phyloP scores from a whole-genome alignment of 2,797 vertebrate genomes.

The Paedocypris micromegethes region DNA sequence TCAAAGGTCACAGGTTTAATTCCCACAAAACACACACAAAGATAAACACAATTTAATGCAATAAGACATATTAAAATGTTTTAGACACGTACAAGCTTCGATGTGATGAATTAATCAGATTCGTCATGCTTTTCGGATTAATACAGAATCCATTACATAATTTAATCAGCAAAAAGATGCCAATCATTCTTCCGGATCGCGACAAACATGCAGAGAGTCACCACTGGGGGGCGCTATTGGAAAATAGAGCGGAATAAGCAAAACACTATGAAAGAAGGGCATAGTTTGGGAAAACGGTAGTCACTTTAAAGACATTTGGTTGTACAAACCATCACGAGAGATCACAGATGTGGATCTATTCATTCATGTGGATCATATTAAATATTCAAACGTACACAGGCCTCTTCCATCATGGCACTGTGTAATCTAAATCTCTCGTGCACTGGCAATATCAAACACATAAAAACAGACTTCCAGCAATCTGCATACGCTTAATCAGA shows the following conservation, averaged over 20 bases:
- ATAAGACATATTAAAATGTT: neutral
- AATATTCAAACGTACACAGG: conserved; percentile 55
- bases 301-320: conserved; percentile 26
- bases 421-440: conserved; percentile 8
- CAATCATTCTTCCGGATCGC: neutral
- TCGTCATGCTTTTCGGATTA: no score
- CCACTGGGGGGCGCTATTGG: conserved; percentile 44
- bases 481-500: conserved; percentile 50
- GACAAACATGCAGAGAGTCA: neutral
- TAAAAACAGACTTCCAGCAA: conserved; percentile 35
- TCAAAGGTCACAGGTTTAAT: conserved; percentile 2
- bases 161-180: conserved; percentile 3
- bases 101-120: no score
- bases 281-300: conserved; percentile 8
- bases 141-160: conserved; percentile 1
- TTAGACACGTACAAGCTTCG: no score
- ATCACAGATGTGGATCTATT: conserved; percentile 27
- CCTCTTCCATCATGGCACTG: conserved; percentile 6
- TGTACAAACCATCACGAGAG: conserved; percentile 31
- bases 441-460: conserved; percentile 10
- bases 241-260: conserved; percentile 5
- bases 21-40: neutral
- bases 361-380: conserved; percentile 32
- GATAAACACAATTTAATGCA: neutral
- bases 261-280: conserved; percentile 5